Evolutionary conservation across 2,113 vertebrate species (phyloP).

Genomic region (Uropsilus gracilis): DNA sequence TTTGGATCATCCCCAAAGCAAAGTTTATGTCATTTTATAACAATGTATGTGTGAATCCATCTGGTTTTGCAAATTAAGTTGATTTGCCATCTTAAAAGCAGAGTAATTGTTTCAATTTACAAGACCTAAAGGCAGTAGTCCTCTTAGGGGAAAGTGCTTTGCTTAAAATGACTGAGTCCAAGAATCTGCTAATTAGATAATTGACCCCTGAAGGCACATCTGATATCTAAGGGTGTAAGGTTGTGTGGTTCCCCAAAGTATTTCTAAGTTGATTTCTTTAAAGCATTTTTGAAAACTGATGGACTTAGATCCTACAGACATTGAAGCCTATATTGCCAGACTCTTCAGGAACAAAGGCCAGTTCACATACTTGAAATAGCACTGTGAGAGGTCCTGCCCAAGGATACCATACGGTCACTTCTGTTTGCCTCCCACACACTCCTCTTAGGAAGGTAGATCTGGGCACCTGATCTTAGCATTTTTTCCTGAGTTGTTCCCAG

Average conservation of each 20-base stretch:
- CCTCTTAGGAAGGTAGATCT: background rate
- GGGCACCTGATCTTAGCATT: background rate
- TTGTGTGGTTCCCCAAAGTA: background rate
- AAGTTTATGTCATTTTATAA: background rate
- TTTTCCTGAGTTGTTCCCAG: background rate
- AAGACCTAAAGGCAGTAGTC: background rate
- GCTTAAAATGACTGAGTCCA: background rate
- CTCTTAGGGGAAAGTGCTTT: slow-evolving; percentile 5
- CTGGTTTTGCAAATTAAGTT: slow-evolving; percentile 58
- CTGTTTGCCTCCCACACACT: background rate
- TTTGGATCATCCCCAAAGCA: slow-evolving; percentile 27
- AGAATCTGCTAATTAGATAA: slow-evolving; percentile 34
- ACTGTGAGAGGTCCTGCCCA: background rate
- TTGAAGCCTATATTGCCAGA: background rate
- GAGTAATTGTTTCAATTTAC: slow-evolving; percentile 47
- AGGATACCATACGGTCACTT: background rate
- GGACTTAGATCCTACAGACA: background rate
- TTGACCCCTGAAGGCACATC: background rate
- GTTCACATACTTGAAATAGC: background rate
- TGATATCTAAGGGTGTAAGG: background rate
- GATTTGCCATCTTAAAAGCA: slow-evolving; percentile 59
- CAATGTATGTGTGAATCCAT: slow-evolving; percentile 34
- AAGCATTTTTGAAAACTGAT: background rate
- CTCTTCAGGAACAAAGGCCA: background rate
- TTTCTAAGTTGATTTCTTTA: background rate